Evolutionary conservation across 2,113 vertebrate genomes (phyloP).

Genomic region (Charina bottae): DNA sequence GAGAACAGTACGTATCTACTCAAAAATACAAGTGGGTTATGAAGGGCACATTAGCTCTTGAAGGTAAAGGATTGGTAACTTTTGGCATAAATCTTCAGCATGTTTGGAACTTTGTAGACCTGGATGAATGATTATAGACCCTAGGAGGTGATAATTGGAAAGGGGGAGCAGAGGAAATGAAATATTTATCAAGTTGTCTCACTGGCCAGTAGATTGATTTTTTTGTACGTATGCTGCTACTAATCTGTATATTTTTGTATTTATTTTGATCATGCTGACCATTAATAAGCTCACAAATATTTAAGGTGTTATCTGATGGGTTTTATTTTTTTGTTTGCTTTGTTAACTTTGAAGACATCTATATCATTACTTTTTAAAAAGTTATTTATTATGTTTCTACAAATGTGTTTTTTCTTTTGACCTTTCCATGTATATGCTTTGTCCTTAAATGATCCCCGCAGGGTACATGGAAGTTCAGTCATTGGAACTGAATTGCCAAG

Average conservation of each 20-base stretch:
- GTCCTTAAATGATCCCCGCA: background rate
- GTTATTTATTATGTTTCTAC: conserved; percentile 65
- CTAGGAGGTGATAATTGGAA: background rate
- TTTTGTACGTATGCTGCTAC: conserved; percentile 72
- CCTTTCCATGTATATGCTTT: conserved; percentile 7
- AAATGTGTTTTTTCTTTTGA: conserved; percentile 31
- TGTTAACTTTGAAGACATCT: conserved; percentile 35
- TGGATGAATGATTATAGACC: conserved; percentile 5
- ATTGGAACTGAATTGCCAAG: background rate
- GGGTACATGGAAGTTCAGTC: background rate
- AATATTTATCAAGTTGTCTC: conserved; percentile 53
- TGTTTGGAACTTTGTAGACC: background rate
- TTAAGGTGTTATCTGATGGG: conserved; percentile 62
- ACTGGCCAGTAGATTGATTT: conserved; percentile 68
- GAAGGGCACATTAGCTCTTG: background rate
- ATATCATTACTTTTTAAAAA: conserved; percentile 35
- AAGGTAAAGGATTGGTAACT: conserved; percentile 4
- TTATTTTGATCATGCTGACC: conserved; percentile 70
- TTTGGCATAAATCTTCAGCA: background rate
- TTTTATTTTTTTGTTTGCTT: conserved; percentile 44
- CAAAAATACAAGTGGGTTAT: background rate
- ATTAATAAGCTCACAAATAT: conserved; percentile 66
- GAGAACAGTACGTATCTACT: background rate
- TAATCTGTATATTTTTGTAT: conserved; percentile 63
- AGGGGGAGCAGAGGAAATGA: conserved; percentile 38